Conservation (phyloP, 2,888 invertebrate species). For the Cerastoderma edule region DNA sequence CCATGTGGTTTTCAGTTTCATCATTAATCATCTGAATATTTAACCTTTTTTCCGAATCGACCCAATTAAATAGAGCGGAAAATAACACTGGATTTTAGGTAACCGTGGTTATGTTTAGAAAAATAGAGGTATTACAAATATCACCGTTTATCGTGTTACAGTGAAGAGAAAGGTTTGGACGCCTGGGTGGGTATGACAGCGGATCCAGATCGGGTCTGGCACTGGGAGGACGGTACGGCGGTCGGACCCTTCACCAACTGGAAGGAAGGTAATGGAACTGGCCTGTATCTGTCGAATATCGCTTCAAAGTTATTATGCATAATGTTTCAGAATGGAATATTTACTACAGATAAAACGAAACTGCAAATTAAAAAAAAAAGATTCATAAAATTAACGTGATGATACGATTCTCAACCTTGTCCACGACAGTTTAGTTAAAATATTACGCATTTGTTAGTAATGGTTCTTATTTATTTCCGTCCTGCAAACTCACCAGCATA, state of each 20-base stretch:
- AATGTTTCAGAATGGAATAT: not conserved
- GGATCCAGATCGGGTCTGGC: not conserved
- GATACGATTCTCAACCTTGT: not conserved
- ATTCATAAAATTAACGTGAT: not conserved
- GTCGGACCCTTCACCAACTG: not conserved
- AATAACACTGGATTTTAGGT: no score
- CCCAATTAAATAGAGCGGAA: no score
- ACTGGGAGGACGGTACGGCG: slow-evolving; percentile 3
- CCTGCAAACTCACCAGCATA: no score
- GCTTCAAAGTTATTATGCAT: not conserved
- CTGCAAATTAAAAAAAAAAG: not conserved
- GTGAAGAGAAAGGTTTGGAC: slow-evolving; percentile 15
- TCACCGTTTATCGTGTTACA: no score
- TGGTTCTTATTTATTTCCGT: no score
- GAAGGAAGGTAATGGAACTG: not conserved
- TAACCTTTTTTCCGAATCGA: no score
- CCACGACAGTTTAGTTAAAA: not conserved
- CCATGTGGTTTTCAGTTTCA: no score
- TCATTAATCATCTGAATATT: no score
- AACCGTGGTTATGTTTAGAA: no score
- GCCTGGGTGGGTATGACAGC: slow-evolving; percentile 9
- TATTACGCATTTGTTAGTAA: no score
- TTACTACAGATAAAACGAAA: not conserved
- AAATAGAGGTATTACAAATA: no score
- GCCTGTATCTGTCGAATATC: not conserved